These are phyloP conservation scores for Pipra filicauda DNA, from an alignment of 2,113 vertebrate species.

Conservation along the genomic window DNA sequence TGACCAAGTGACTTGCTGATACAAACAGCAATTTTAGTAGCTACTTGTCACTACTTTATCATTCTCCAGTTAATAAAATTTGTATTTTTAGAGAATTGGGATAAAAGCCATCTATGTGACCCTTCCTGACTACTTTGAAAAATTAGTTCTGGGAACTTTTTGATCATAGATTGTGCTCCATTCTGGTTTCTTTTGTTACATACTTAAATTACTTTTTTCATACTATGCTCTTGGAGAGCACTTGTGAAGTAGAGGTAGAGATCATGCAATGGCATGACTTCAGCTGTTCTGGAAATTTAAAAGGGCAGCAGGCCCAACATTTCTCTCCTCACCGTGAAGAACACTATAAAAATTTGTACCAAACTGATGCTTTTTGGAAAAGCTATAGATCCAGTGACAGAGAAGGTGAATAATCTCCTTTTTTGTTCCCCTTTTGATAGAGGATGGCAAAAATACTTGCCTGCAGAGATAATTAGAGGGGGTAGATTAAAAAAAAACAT, in stretches of 20 bases:
- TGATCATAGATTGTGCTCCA: background rate
- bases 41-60: background rate
- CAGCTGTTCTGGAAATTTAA: background rate
- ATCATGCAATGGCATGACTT: background rate
- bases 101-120: background rate
- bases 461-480: background rate
- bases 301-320: background rate
- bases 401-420: background rate
- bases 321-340: background rate
- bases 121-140: background rate
- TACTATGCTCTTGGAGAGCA: background rate
- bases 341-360: background rate
- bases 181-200: background rate
- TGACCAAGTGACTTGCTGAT: background rate
- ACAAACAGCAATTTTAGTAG: background rate
- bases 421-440: background rate
- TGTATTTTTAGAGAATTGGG: background rate
- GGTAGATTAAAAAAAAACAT: background rate
- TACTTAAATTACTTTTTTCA: background rate
- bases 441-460: background rate
- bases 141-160: background rate
- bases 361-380: background rate
- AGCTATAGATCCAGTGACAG: background rate
- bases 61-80: background rate
- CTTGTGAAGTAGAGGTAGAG: background rate